These are phyloP conservation scores for Serilophus lunatus DNA, from an alignment of 2,113 vertebrate genomes.

Conservation along the genomic window DNA sequence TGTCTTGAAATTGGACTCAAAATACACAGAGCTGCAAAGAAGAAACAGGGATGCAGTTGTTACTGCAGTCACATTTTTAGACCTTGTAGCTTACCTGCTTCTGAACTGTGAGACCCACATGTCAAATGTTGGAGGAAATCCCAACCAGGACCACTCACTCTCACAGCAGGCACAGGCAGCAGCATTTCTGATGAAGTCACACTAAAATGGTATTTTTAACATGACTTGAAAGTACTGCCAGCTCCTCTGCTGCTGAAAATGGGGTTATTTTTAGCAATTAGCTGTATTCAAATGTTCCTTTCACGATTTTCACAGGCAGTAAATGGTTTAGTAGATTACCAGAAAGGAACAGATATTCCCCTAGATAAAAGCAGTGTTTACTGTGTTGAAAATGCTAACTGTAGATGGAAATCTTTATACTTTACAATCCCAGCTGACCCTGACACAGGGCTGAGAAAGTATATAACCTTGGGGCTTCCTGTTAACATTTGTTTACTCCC, in stretches of 20 bases:
- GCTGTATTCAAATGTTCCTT: background rate
- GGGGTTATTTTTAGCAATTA: constrained; percentile 30
- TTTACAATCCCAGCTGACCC: background rate
- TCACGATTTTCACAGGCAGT: background rate
- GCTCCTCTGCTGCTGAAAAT: constrained; percentile 20
- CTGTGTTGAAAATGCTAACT: background rate
- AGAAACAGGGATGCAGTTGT: background rate
- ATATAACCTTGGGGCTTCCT: background rate
- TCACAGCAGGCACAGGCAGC: background rate
- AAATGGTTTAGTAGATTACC: background rate
- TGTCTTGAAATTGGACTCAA: background rate
- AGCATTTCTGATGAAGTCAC: constrained; percentile 19
- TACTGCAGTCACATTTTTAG: background rate
- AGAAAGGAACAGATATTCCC: background rate
- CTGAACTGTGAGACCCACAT: background rate
- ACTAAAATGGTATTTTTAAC: constrained; percentile 27
- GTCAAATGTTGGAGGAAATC: background rate
- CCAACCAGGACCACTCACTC: background rate
- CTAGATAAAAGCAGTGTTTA: background rate
- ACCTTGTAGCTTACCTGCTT: background rate
- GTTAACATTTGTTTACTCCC: background rate
- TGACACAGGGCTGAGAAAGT: background rate
- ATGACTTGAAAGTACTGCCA: constrained; percentile 2
- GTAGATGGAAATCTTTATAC: background rate
- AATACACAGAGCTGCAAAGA: background rate